These are phyloP conservation scores for Grapholita molesta DNA, from an alignment of 1,140 invertebrate species.

Conservation along the genomic window DNA sequence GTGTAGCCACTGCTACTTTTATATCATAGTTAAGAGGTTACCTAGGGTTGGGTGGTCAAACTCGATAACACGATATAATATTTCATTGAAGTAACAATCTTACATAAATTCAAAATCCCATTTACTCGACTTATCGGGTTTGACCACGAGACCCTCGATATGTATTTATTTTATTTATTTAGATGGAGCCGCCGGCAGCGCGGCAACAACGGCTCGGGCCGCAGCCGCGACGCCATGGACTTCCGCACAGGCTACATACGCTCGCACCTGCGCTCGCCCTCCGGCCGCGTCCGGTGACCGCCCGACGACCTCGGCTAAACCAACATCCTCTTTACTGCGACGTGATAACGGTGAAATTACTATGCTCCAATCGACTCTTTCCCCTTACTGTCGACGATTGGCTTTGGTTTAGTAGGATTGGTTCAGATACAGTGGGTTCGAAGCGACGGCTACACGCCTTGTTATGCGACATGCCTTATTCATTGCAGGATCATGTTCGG, in stretches of 20 bases:
- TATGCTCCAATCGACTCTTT: background rate
- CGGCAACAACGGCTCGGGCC: conserved; percentile 78
- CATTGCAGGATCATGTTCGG: too few relatives aligned
- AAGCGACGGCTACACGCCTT: too few relatives aligned
- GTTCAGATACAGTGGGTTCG: background rate
- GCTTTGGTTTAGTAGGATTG: background rate
- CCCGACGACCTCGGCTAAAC: conserved; percentile 26
- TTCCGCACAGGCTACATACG: conserved; percentile 94
- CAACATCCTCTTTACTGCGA: background rate
- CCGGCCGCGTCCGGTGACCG: conserved; percentile 90
- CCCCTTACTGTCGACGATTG: background rate
- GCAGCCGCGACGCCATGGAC: conserved; percentile 83
- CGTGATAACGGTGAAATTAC: background rate
- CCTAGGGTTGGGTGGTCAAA: too few relatives aligned
- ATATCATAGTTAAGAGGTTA: too few relatives aligned
- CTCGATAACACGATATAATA: too few relatives aligned
- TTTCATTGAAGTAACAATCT: too few relatives aligned
- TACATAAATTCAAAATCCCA: too few relatives aligned
- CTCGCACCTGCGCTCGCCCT: conserved; percentile 92
- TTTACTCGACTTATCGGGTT: too few relatives aligned
- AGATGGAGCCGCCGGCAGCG: conserved; percentile 80
- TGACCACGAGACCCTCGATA: too few relatives aligned
- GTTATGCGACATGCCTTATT: too few relatives aligned
- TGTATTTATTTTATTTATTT: too few relatives aligned
- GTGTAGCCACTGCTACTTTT: too few relatives aligned